Base-by-base conservation (phyloP, 2,888 invertebrate genomes). In the Drosophila neonasuta region DNA sequence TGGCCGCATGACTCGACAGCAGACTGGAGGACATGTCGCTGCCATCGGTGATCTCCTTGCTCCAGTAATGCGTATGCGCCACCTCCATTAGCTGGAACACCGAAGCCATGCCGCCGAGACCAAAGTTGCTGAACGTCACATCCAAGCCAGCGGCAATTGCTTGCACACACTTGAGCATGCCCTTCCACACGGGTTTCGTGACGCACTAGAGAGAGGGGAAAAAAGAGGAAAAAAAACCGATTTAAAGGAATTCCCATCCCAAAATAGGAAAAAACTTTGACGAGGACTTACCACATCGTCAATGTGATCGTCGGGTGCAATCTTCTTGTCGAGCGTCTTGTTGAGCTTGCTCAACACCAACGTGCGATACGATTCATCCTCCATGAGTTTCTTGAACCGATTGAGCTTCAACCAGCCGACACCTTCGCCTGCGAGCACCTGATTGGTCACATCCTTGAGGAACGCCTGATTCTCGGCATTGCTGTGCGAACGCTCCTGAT, bases 21-120 rank as follows among this genome's bases (percentile, higher is more conserved):
- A 91, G 63, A 60, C 91, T 91, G n/a, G 90, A 88, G 34, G 90
- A 90, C 72, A 91, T 88, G 46, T 92, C 92, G 24, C 92, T 93
- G 30, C 92, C 92, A 72, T 94, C 94, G 42, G 92, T 92, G 8
- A 96, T 90, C 89, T 97, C 97, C 88, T 96, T 96, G 80, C 96
- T 96, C 97, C 98, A 98, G 90, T 96, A 99, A 91, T 99, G 99
- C 0, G 99, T 99, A 90, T 99, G 99, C 2, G 98, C 97, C 88
- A 99, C 98, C 93, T 99, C 99, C 86, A 99, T 95, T 75, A 99
- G 93, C 91, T 98, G 97, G 91, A 98, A 99, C 17, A 97, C 97
- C 0, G 98, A 97, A 3, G 98, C 98, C 96, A 99, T 97, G 20
- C 99, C 99, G 36, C 99, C 99, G 1, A 97, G 92, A 0, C 99